Base-by-base conservation (phyloP, 2,797 vertebrate species). In the Cyprinella venusta region DNA sequence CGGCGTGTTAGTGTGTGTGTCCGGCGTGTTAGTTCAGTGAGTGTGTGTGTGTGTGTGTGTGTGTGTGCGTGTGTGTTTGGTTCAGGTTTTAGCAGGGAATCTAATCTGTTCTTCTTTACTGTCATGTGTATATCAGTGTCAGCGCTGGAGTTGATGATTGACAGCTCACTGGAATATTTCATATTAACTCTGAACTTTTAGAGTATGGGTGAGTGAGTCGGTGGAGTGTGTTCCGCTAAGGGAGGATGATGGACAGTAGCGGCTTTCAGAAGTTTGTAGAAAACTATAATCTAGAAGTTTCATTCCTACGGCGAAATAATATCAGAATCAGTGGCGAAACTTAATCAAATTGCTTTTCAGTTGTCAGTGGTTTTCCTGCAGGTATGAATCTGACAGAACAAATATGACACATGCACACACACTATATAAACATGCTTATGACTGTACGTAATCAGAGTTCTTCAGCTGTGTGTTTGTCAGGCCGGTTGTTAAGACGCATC, bases 351-450 rank as follows among this genome's bases (percentile, higher is more conserved):
- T 13, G 12, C 19, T n/a, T 4, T n/a, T 10, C 54, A 5, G n/a
- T 10, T n/a, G 21, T 56, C 54, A 56, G 54, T n/a, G 52, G 19
- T 72, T 19, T 52, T 33, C 30, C 72, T 24, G 72, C 30, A 56
- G 50, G 72, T 24, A 15, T 36, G 30, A 74, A 54, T 33, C 50
- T 52, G 26, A 33, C 30, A 36, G 42, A 45, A 12, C 42, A 12
- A 38, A 8, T 42, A 42, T 42, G 18, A 6, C 64, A 65, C 64
- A 36, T 21, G 24, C 67, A 26, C 38, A 45, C n/a, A 4, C 21
- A 5, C 68, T 70, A 24, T 48, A 48, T 70, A 48, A 70, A 26
- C 68, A 70, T 70, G 42, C 74, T 59, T 15, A 26, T 38, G 71
- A 8, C 48, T 38, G 30, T 54, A 36, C 18, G 50, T 74, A 52